Base-by-base conservation (phyloP, 53 echinoderm and acorn worm species). In the Temnopleurus reevesii region DNA sequence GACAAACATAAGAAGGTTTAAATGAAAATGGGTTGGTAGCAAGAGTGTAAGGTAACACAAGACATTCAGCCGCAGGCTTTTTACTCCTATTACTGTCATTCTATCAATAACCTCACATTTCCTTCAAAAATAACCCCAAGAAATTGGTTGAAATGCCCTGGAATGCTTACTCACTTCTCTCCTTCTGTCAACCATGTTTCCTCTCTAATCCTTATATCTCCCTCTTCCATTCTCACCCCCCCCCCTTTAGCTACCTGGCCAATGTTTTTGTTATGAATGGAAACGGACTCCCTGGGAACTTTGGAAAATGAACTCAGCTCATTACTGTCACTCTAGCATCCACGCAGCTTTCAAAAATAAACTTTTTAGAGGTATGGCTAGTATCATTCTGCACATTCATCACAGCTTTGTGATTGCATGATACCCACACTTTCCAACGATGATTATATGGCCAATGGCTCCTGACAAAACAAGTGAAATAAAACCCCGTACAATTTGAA, bases 21-120 rank as follows among this genome's bases (percentile, higher is more conserved):
- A 29, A 33, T 63, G 31, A 31, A 71, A 71, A 71, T 71, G 71
- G 71, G 71, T 71, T 71, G 36, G 41, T 4, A 21, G 71, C n/a
- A 38, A 18, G 19, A 71, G 1, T 19, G 71, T n/a, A 7, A 46
- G 85, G 85, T 35, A 85, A 85, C 46, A 36, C 46, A 4, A 85
- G 85, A 45, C 45, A 36, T 36, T 44, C 24, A 26, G 44, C 85
- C 85, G 26, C 23, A 85, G 85, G 85, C 85, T 34, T n/a, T 44
- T 58, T 59, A 45, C 85, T 85, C 85, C 85, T 85, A 61, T 85
- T 85, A 85, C 85, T 85, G 85, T 85, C 85, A 85, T 45, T 85
- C 45, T 85, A 85, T 85, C 85, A 85, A 85, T 85, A 85, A 34
- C 85, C 85, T 85, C 85, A 85, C 85, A 85, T 85, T 85, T 85